These are phyloP conservation scores for Aulostomus chinensis DNA, from an alignment of 2,797 vertebrate genomes.

Conservation along the genomic window DNA sequence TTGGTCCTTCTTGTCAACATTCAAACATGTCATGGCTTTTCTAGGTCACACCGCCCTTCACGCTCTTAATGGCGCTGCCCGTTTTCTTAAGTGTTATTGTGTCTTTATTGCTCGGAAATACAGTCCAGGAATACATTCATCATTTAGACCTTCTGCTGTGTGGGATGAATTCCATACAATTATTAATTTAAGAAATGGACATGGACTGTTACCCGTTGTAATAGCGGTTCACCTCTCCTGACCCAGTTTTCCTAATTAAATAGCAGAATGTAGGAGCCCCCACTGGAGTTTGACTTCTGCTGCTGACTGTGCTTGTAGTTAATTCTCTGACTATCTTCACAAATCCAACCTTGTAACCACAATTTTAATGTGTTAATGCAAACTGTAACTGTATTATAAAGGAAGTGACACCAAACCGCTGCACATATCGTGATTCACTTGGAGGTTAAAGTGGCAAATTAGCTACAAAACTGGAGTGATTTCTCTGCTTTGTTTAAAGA, in stretches of 20 bases:
- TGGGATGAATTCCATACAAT: neutral
- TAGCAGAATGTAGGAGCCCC: constrained; percentile 42
- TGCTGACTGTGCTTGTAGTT: constrained; percentile 7
- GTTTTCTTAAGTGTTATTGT: neutral
- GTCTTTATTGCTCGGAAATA: neutral
- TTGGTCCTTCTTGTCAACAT: no score
- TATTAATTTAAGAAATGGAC: no score
- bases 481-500: no score
- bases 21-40: no score
- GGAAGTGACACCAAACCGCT: no score
- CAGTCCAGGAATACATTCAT: neutral
- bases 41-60: constrained; percentile 10
- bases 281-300: constrained; percentile 21
- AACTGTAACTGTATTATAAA: no score
- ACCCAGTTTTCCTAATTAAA: constrained; percentile 50
- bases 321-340: no score
- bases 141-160: neutral
- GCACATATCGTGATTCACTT: no score
- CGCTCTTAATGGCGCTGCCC: neutral
- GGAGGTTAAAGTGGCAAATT: no score
- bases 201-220: constrained; percentile 23
- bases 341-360: no score
- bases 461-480: no score
- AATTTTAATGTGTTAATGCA: no score
- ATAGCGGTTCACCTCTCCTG: constrained; percentile 34